Conservation (phyloP, 2,888 invertebrate genomes). For the Acronicta alni region DNA sequence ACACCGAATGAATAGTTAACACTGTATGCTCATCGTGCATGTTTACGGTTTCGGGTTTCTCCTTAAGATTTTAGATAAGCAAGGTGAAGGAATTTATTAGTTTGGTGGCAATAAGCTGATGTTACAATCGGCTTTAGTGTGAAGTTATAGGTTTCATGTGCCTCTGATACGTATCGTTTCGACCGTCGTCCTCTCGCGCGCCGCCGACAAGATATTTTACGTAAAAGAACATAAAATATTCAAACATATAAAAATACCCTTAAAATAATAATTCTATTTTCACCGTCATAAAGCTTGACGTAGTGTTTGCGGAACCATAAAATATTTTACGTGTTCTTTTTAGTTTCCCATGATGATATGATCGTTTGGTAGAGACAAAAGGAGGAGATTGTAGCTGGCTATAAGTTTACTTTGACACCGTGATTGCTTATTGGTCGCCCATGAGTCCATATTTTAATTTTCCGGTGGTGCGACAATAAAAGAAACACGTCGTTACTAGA, state of each 20-base stretch:
- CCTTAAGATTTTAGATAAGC: constrained; percentile 86
- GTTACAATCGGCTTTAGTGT: constrained; percentile 82
- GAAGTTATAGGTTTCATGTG: constrained; percentile 75
- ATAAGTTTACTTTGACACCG: constrained; percentile 33
- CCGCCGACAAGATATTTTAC: constrained; percentile 14
- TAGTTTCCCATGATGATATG: constrained; percentile 45
- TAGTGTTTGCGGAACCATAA: constrained; percentile 46
- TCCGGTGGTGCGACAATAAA: constrained; percentile 73
- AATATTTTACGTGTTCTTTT: constrained; percentile 48
- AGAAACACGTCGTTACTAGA: constrained; percentile 85
- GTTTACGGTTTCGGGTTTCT: constrained; percentile 88
- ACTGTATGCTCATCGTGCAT: constrained; percentile 83
- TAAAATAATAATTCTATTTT: constrained; percentile 52
- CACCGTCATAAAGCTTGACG: constrained; percentile 41
- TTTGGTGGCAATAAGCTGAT: constrained; percentile 85
- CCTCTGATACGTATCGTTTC: constrained; percentile 66
- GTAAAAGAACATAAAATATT: constrained; percentile 29
- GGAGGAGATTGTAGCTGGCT: constrained; percentile 14
- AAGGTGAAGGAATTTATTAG: constrained; percentile 83
- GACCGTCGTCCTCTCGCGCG: constrained; percentile 38
- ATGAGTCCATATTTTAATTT: constrained; percentile 63
- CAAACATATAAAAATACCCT: constrained; percentile 32
- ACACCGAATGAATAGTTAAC: constrained; percentile 87
- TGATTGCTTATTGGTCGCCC: constrained; percentile 50
- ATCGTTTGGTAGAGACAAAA: constrained; percentile 41